A percentile compares a stretch with the other conserved stretches of the same genome.
These are phyloP conservation scores for Ancistrus triradiatus DNA, from an alignment of 2,113 vertebrate genomes.

Conservation along the genomic window DNA sequence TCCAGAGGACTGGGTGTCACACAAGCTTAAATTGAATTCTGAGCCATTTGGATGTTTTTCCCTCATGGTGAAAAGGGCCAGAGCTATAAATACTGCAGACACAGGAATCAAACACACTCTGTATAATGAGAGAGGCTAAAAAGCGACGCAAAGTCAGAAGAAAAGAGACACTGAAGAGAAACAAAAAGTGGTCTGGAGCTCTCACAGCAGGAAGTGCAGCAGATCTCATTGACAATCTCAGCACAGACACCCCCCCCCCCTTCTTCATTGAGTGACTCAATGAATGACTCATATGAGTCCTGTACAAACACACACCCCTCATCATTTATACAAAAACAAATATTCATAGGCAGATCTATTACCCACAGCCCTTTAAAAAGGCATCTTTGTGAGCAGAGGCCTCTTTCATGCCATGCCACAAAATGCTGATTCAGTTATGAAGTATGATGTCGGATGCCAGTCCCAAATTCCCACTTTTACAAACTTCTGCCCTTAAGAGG, in stretches of 20 bases:
- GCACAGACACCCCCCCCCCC: constrained; percentile 31
- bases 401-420: too few relatives aligned
- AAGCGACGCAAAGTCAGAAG: constrained; percentile 25
- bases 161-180: constrained; percentile 3
- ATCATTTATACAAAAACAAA: constrained; percentile 26
- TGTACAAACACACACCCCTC: constrained; percentile 36
- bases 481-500: too few relatives aligned
- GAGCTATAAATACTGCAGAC: constrained; percentile 43
- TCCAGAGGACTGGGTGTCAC: constrained; percentile 24
- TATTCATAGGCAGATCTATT: constrained; percentile 32
- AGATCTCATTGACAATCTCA: constrained; percentile 51
- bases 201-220: constrained; percentile 21
- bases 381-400: too few relatives aligned
- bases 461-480: too few relatives aligned
- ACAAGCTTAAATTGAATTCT: constrained; percentile 44
- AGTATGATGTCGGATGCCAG: too few relatives aligned
- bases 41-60: constrained; percentile 38
- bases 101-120: constrained; percentile 25
- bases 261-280: constrained; percentile 52
- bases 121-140: constrained; percentile 30
- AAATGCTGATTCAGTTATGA: too few relatives aligned
- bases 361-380: neutral
- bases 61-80: constrained; percentile 21
- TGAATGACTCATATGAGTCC: constrained; percentile 60
- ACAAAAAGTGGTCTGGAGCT: constrained; percentile 15